A percentile compares a stretch with the other conserved stretches of the same genome.
These are phyloP conservation scores for Baryphthengus martii DNA, from an alignment of 2,113 vertebrate species.

Conservation along the genomic window DNA sequence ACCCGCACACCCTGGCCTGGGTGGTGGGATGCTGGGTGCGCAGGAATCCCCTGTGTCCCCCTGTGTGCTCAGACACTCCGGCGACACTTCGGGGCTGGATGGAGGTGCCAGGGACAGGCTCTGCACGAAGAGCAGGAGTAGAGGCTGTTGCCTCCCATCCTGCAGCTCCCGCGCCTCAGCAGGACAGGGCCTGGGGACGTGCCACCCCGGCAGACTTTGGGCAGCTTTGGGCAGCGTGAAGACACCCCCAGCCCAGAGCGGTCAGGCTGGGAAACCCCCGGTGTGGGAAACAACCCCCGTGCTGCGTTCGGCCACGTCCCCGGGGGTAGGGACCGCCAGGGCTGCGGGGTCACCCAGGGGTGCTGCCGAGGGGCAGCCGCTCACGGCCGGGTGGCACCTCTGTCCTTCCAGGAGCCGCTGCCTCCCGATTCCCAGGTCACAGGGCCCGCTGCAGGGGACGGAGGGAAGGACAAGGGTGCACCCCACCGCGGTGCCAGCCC, in stretches of 20 bases:
- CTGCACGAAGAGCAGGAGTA: background rate
- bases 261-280: background rate
- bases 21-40: too few relatives aligned
- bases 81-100: background rate
- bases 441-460: accelerated
- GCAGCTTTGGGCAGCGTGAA: background rate
- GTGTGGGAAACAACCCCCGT: accelerated
- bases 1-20: accelerated
- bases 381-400: background rate
- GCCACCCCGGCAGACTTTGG: background rate
- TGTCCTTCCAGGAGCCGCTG: background rate
- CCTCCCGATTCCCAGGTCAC: background rate
- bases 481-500: background rate
- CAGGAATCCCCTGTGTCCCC: accelerated
- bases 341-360: background rate
- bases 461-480: too few relatives aligned
- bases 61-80: accelerated
- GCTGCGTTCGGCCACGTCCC: accelerated
- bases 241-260: background rate
- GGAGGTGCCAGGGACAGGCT: background rate
- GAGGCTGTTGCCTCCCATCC: accelerated
- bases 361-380: accelerated
- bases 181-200: background rate
- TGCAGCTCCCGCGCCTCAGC: background rate
- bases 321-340: accelerated